Evolutionary conservation across 2,113 vertebrate genomes (phyloP), one percentile per base, ranked within the genome.

Genomic region (Fulmarus glacialis): DNA sequence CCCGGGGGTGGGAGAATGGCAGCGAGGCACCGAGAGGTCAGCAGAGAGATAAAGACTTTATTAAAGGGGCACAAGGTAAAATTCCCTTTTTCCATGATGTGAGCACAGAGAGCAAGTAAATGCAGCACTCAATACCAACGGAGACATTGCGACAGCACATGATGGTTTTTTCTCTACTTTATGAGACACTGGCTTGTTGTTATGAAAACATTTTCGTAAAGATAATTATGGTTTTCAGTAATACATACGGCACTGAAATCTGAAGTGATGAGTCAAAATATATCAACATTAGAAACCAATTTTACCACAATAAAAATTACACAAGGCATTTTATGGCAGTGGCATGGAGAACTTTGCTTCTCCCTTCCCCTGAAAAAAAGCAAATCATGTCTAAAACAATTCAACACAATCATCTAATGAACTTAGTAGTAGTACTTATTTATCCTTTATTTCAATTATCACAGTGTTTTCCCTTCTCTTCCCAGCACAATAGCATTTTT

Each of bases 11-110:
- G 47, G 13, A 84, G 45, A 24, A 18, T 8, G 34, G 23, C 58
- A 43, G 18, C 0, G 0, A 7, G 45, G 17, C 6, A 43, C 16
- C 16, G 4, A 45, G 22, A 50, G 52, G 50, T 64, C 47, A 72
- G 48, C 26, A 27, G 12, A 68, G 18, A 9, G 15, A 58, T 29
- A 4, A 66, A n/a, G 55, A 38, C 38, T 53, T 73, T 5, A 14
- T 20, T 42, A 12, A 55, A 48, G 11, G 50, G 36, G 9, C 58
- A 72, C 11, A 9, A 90, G 34, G 67, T 36, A 80, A 66, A 95
- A 48, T 6, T 34, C 36, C 18, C 27, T 32, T 62, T 58, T 40
- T 30, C 20, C 40, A 15, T 7, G 1, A 20, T 22, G 56, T 7
- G 21, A 80, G 29, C 22, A 8, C 16, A 19, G 29, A 23, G 32